Conservation (phyloP, 2,888 invertebrate genomes). For the Stomorhina lunata region DNA sequence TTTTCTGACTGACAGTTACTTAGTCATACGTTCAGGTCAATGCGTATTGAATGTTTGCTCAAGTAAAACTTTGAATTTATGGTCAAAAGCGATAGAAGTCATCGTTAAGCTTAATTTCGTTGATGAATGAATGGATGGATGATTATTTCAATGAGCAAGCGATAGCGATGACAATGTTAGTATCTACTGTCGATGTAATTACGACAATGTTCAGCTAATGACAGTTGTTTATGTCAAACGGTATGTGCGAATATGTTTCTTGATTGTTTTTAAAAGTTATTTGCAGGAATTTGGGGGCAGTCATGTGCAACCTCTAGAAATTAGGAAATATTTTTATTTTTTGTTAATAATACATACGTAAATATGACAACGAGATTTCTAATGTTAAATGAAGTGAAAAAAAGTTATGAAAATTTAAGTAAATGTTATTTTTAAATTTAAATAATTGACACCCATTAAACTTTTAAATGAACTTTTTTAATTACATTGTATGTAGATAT, state of each 20-base stretch:
- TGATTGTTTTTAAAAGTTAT: neutral
- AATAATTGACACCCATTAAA: no score
- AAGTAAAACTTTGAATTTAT: conserved; percentile 55
- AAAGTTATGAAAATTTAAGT: no score
- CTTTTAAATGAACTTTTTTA: no score
- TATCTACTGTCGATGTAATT: conserved; percentile 14
- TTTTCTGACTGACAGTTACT: neutral
- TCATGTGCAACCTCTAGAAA: conserved; percentile 39
- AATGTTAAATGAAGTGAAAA: no score
- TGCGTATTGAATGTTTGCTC: neutral
- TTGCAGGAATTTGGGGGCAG: conserved; percentile 1
- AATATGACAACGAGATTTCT: no score
- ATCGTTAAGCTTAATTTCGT: neutral
- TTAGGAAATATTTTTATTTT: neutral
- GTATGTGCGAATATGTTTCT: neutral
- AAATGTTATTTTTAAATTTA: no score
- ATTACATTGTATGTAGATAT: no score
- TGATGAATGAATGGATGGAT: neutral
- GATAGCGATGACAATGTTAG: neutral
- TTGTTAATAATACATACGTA: neutral
- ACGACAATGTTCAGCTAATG: conserved; percentile 43
- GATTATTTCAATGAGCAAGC: neutral
- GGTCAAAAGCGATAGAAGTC: conserved; percentile 22
- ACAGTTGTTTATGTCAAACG: neutral
- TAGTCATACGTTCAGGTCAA: neutral